Evolutionary conservation across 2,797 vertebrate species (phyloP), one percentile per base, ranked within the genome.

Genomic region (Delichon dasypus): DNA sequence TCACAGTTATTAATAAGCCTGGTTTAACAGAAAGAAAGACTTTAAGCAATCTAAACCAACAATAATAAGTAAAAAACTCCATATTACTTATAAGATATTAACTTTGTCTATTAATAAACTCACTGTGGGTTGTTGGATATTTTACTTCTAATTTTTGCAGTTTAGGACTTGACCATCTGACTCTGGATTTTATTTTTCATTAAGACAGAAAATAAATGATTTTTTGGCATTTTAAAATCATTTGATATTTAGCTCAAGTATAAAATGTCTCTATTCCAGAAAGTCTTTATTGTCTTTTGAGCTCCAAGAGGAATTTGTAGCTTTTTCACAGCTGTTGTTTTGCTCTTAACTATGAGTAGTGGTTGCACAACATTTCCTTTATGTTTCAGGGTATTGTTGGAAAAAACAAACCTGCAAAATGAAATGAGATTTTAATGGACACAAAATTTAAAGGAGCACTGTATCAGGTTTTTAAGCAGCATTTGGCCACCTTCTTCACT

Each of bases 291-390:
- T 79, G 65, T 77, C 79, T 73, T 92, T 85, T 23, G 58, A 80
- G 82, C 65, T 85, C 72, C 82, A 89, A 82, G 61, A 94, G 61
- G 94, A 93, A 89, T 89, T 82, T 55, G 78, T 71, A 67, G 85
- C 82, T 83, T 95, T 94, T 76, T 62, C 61, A 77, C 93, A 94
- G 89, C 85, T 95, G 93, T 83, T 96, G 93, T 94, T 92, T 92
- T 89, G 57, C 76, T 83, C 50, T 72, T 65, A 42, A 64, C 40
- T 25, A 4, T 25, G 72, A 89, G 61, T 42, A 25, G 60, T 55
- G 79, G 57, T 94, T 95, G 85, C 89, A 83, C 87, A 91, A 92
- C 58, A 54, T 85, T 90, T 95, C 83, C 87, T 89, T 93, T 94
- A 80, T 83, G 88, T 91, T 82, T 88, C 55, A 61, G 78, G 45